These are phyloP conservation scores for Erpobdella octoculata DNA, from an alignment of 2,888 invertebrate species.

Conservation along the genomic window DNA sequence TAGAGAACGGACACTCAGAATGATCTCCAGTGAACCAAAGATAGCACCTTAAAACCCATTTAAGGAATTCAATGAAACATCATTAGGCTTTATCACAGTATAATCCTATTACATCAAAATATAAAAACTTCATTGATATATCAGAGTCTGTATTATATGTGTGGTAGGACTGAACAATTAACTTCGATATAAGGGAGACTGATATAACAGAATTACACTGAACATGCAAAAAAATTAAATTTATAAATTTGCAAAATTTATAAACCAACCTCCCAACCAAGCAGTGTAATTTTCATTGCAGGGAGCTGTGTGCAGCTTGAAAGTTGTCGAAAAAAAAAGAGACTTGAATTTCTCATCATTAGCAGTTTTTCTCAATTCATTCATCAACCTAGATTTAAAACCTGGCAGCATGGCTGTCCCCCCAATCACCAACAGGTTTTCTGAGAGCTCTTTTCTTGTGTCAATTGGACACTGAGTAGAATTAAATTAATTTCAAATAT, in stretches of 20 bases:
- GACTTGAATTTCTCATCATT: slow-evolving; percentile 54
- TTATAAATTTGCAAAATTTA: background rate
- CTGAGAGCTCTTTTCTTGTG: slow-evolving; percentile 67
- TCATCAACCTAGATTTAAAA: slow-evolving; percentile 59
- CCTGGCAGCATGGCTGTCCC: slow-evolving; percentile 78
- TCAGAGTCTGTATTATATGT: background rate
- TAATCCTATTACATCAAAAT: background rate
- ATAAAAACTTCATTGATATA: background rate
- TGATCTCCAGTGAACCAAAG: slow-evolving; percentile 66
- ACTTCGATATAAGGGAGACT: background rate
- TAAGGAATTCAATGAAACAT: background rate
- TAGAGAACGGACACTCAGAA: slow-evolving; percentile 64
- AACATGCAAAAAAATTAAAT: background rate
- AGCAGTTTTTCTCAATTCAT: slow-evolving; percentile 67
- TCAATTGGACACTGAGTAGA: slow-evolving; percentile 66
- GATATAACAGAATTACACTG: background rate
- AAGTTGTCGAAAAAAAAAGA: slow-evolving; percentile 58
- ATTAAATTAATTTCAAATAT: background rate
- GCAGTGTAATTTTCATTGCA: slow-evolving; percentile 72
- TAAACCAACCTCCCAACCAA: slow-evolving; percentile 69
- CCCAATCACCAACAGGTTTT: slow-evolving; percentile 77
- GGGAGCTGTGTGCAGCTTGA: slow-evolving; percentile 74
- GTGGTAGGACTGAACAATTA: background rate
- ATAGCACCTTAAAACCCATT: slow-evolving; percentile 60
- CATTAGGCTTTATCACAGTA: background rate